Evolutionary conservation across 2,797 vertebrate species (phyloP).

Genomic region (Typhlichthys eigenmanni): DNA sequence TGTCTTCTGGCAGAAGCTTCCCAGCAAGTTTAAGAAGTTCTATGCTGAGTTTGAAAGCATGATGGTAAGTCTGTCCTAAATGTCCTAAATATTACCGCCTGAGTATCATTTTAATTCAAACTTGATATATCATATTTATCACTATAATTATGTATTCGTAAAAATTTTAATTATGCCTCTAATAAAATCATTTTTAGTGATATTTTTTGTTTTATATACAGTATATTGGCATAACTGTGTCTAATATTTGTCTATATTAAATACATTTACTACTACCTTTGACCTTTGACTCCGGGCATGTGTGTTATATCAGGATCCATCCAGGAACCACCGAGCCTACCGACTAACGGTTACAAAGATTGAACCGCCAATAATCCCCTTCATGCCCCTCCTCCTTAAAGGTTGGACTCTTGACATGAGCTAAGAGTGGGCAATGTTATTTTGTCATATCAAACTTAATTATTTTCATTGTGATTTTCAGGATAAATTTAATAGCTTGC

Average conservation of each 20-base stretch:
- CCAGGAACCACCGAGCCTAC: constrained; percentile 94
- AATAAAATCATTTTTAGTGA: no score
- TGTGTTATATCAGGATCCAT: constrained; percentile 86
- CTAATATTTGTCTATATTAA: neutral
- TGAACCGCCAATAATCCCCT: constrained; percentile 96
- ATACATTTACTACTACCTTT: neutral
- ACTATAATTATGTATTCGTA: no score
- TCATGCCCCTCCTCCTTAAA: constrained; percentile 98
- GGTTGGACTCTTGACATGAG: constrained; percentile 71
- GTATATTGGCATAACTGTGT: no score
- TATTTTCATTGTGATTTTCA: no score
- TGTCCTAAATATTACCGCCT: neutral
- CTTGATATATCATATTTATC: neutral
- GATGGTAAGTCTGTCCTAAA: constrained; percentile 83
- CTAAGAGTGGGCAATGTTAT: no score
- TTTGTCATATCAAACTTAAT: no score
- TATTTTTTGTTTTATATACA: no score
- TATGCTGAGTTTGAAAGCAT: constrained; percentile 98
- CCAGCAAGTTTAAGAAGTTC: constrained; percentile 99
- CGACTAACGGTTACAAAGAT: constrained; percentile 93
- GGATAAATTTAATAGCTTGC: no score
- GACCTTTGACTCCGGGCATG: constrained; percentile 1
- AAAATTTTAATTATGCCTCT: no score
- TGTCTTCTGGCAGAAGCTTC: constrained; percentile 89
- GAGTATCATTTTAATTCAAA: neutral